Base-by-base conservation (phyloP, 2,797 vertebrate species). In the Cephalopachus bancanus region DNA sequence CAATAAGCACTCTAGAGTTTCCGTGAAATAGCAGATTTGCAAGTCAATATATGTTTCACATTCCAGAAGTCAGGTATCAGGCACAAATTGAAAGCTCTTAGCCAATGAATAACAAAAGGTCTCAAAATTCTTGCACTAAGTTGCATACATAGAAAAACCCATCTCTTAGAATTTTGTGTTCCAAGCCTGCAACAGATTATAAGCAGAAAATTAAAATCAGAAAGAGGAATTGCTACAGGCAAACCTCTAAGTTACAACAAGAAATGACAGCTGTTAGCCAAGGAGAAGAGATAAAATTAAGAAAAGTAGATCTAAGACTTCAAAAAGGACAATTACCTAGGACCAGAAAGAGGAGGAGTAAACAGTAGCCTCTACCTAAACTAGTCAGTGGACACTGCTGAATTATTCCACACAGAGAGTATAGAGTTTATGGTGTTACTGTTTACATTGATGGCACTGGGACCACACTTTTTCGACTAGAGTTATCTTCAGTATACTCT, bases 181-280 rank as follows among this genome's bases (percentile, higher is more conserved):
- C 26, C 49, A 89, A 83, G 86, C 10, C 26, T 69, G 37, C 26
- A 84, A 95, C 37, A 87, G 72, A 78, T 62, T 78, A 93, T 5
- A 94, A 90, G 64, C 19, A 89, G 59, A 86, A 96, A 91, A 76
- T 91, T 53, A 57, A 81, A 95, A 74, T 30, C 20, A 91, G 17
- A 72, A n/a, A 59, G 0, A 91, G 30, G 2, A 84, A 65, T 24
- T 55, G 19, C 53, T 60, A 44, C 15, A n/a, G 26, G 59, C 28
- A 81, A 94, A 12, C 24, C 51, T 89, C 16, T 28, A 72, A 60
- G 33, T 12, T 65, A 85, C 0, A 62, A 57, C 22, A 84, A 89
- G 49, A 93, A 93, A 85, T 59, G 60, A 96, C 65, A 96, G 74
- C 51, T 30, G 51, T 44, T 67, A 95, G 69, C 65, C 65, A 62